Evolutionary conservation across 2,113 vertebrate species (phyloP), one percentile per base, ranked within the genome.

Genomic region (Oplegnathus fasciatus): DNA sequence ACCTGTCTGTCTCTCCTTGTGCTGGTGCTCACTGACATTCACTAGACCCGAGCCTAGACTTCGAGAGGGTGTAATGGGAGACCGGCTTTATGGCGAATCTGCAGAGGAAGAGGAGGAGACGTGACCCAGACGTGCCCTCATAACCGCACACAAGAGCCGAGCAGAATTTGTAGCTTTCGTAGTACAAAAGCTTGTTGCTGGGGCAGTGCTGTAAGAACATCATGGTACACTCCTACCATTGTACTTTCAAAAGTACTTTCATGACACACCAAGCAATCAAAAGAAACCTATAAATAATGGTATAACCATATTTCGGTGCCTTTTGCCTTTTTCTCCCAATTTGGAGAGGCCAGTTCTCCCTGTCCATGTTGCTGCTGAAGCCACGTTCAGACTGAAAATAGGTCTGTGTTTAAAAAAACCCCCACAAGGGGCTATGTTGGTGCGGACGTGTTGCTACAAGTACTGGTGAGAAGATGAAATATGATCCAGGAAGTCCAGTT

Each of bases 101-200:
- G 81, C 40, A 28, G 74, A 24, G 76, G 75, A 37, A 37, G 34
- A 81, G 78, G 78, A 84, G 73, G 57, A 89, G 84, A 86, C 34
- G 18, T 88, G 88, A 93, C 88, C 91, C 85, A 92, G 92, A 92
- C 82, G 18, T 87, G 68, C 62, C 87, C 83, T 78, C 52, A 14
- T 46, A 82, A 73, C 58, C 72, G n/a, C 76, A 60, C 26, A 26
- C 42, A 65, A 54, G 17, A 70, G 65, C 48, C 17, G 32, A 85
- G 55, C 32, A 22, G 68, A 48, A 40, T 68, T 70, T 81, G 75
- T 7, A 73, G 65, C 60, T 60, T 62, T 55, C 0, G 4, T 20
- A 34, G 62, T 22, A 44, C 30, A 74, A 44, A 3, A 20, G 17
- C 75, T 58, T 26, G 60, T 60, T 60, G 42, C 66, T 22, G 42